Evolutionary conservation across 2,113 vertebrate genomes (phyloP).

Genomic region (Rhynchomys soricoides): DNA sequence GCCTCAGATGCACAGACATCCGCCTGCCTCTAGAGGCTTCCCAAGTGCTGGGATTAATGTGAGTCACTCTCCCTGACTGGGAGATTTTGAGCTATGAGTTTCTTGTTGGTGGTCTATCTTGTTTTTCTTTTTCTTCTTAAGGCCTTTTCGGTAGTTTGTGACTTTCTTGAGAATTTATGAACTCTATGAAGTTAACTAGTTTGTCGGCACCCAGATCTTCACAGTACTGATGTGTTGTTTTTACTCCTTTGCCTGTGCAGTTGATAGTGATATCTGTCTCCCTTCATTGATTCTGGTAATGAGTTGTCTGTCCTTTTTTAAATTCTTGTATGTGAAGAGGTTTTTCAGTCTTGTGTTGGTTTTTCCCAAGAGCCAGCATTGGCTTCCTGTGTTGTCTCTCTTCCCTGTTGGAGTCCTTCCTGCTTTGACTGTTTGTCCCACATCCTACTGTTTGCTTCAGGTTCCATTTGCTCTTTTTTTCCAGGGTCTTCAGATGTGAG

Average conservation of each 20-base stretch:
- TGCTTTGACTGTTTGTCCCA: background rate
- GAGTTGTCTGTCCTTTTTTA: background rate
- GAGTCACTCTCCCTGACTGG: background rate
- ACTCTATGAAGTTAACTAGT: too few species aligned
- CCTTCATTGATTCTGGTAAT: background rate
- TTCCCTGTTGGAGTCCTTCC: background rate
- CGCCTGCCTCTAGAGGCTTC: background rate
- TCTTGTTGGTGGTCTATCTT: background rate
- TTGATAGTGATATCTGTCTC: background rate
- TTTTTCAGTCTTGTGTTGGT: background rate
- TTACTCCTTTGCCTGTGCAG: background rate
- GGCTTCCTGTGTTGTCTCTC: background rate
- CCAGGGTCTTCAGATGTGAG: background rate
- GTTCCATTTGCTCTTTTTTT: background rate
- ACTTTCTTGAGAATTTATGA: background rate
- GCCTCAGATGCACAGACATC: background rate
- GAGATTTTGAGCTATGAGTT: background rate
- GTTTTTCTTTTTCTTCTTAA: background rate
- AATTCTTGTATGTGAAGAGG: background rate
- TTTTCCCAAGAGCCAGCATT: background rate
- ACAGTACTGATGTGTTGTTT: too few species aligned
- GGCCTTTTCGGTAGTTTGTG: background rate
- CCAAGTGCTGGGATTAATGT: background rate
- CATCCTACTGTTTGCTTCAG: background rate
- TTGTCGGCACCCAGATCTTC: background rate